Evolutionary conservation across 64 coral and sea anemone genomes (phyloP).

Genomic region (Hydrozoanthus tunicans): DNA sequence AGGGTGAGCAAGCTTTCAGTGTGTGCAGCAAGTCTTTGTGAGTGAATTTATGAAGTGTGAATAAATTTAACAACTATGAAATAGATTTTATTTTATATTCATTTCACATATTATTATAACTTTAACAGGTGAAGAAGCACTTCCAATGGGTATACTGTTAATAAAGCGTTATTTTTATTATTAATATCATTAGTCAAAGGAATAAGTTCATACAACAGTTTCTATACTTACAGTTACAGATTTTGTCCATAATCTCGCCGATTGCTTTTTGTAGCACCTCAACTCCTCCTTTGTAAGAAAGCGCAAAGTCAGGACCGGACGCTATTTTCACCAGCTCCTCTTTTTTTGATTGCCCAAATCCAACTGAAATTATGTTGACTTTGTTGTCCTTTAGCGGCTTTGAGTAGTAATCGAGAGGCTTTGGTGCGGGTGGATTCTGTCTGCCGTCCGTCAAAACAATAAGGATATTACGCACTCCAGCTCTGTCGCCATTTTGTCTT

Average conservation of each 20-base stretch:
- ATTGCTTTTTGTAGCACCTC: constrained; percentile 30
- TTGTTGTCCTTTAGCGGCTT: neutral
- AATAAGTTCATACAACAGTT: too few species aligned
- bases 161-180: neutral
- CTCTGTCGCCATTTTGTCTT: constrained; percentile 7
- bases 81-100: too few species aligned
- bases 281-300: constrained; percentile 28
- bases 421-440: neutral
- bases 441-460: constrained; percentile 32
- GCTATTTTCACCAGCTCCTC: constrained; percentile 17
- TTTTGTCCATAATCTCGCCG: neutral
- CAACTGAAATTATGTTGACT: constrained; percentile 25
- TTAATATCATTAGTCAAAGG: neutral
- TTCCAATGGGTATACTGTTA: neutral
- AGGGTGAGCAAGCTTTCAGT: too few species aligned
- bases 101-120: too few species aligned
- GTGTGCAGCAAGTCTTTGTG: too few species aligned
- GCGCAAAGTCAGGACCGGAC: neutral
- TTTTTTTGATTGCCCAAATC: neutral
- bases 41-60: too few species aligned
- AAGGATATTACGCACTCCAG: neutral
- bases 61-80: too few species aligned
- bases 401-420: neutral
- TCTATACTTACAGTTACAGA: constrained; percentile 45
- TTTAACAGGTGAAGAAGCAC: too few species aligned